Evolutionary conservation across 2,888 invertebrate species (phyloP), one percentile per base, ranked within the genome.

Genomic region (Priocnemis perturbator): DNA sequence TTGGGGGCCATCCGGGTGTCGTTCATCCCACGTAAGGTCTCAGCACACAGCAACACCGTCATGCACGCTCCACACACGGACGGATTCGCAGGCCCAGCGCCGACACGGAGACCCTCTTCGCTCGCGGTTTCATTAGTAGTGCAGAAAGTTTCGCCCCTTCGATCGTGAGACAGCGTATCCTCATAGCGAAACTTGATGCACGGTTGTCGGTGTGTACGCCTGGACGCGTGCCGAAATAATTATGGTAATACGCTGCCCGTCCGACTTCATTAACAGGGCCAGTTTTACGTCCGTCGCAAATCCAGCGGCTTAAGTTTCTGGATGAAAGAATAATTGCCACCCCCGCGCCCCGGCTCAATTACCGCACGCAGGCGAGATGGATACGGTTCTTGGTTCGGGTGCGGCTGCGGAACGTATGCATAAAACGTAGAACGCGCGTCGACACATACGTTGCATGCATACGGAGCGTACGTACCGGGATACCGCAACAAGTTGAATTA

Each of bases 1-100:
- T 47, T 44, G 53, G 55, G 63, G 61, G 47, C 66, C 69, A 69
- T 67, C 52, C 48, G 61, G 64, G 30, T 61, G 69, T 55, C 61
- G 55, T 64, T 64, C 59, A 53, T 64, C 59, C 44, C 45, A 15
- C 11, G 30, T 60, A 20, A 20, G 37, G 14, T 11, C 37, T 37
- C 37, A 37, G 14, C 14, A 11, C 37, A 37, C 37, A 37, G 37
- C 14, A 37, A 7, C 37, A 9, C 7, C 69, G 11, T 37, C 37
- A 37, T 5, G 7, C 37, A 11, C 26, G 58, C 50, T 59, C 56
- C 64, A 65, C 61, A 70, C 64, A 30, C 52, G 52, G 52, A 58
- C 63, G 65, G 52, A 19, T 23, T 19, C 30, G 5, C 20, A 5
- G 19, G 44, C 47, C 19, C 2, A 3, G 21, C 9, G 2, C 47